A percentile compares a stretch with the other conserved stretches of the same genome.
Conservation (phyloP, 2,797 vertebrate genomes). For the Pangasius krempfi region DNA sequence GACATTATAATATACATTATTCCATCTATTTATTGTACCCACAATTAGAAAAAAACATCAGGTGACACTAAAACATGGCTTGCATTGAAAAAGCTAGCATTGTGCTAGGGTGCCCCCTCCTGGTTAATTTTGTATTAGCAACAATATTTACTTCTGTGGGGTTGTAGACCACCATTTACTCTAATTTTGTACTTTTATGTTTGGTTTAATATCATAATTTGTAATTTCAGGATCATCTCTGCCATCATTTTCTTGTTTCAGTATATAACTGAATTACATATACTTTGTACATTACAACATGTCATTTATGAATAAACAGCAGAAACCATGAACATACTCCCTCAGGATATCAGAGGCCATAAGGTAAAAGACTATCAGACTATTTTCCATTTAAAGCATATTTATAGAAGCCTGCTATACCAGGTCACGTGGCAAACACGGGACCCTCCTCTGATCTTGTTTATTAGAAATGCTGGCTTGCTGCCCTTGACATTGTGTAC, state of each 20-base stretch:
- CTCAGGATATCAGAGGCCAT: not conserved
- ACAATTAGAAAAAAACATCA: not conserved
- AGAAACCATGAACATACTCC: not conserved
- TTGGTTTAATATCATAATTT: not conserved
- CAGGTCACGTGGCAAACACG: slow-evolving; percentile 1
- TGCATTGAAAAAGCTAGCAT: not conserved
- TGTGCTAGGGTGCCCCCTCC: slow-evolving; percentile 40
- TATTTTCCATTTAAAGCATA: not conserved
- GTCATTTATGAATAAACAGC: not conserved
- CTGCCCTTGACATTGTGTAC: slow-evolving; percentile 20
- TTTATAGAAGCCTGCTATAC: slow-evolving; percentile 7
- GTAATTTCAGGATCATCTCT: not conserved
- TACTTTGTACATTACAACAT: not conserved
- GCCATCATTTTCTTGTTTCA: not conserved
- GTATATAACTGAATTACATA: not conserved
- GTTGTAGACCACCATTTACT: not conserved
- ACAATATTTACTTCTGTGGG: not conserved
- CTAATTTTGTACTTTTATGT: not conserved
- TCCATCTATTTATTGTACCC: not conserved
- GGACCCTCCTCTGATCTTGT: not conserved
- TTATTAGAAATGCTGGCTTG: not conserved
- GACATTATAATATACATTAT: not conserved
- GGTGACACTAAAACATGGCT: not conserved
- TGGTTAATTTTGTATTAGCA: slow-evolving; percentile 22
- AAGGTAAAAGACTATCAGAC: not conserved